These are phyloP conservation scores for Lepidostoma basale DNA, from an alignment of 1,140 invertebrate species.

Conservation along the genomic window DNA sequence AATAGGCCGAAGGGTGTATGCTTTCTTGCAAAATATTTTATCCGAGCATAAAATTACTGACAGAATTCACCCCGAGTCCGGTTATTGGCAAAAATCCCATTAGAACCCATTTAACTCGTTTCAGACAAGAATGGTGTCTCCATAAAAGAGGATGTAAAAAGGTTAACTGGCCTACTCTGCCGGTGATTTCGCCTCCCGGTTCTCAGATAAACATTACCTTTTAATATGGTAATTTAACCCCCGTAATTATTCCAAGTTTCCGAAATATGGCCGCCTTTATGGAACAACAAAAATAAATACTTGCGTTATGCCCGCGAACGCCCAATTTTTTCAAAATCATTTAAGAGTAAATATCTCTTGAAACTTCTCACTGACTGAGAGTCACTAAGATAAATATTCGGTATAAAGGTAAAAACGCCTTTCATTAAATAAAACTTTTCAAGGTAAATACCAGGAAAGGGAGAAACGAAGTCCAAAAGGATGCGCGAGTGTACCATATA, in stretches of 20 bases:
- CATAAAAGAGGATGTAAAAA: constrained; percentile 15
- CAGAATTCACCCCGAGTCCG: neutral
- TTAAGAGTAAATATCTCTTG: neutral
- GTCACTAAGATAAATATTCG: too few relatives aligned
- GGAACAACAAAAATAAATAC: constrained; percentile 15
- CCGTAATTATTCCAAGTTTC: constrained; percentile 12
- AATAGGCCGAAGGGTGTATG: neutral
- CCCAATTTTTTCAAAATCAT: neutral
- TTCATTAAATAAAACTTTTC: too few relatives aligned
- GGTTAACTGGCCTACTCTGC: constrained; percentile 5
- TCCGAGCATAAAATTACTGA: constrained; percentile 3
- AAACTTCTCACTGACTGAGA: too few relatives aligned
- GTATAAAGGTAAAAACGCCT: too few relatives aligned
- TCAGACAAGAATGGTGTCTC: constrained; percentile 22
- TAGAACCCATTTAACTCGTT: constrained; percentile 21
- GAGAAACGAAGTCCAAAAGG: too few relatives aligned
- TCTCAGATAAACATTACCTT: constrained; percentile 25
- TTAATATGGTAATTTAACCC: constrained; percentile 25
- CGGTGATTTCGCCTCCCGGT: constrained; percentile 8
- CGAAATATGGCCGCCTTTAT: constrained; percentile 9
- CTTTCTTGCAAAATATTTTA: constrained; percentile 1
- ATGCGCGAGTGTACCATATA: too few relatives aligned
- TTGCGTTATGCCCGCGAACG: neutral
- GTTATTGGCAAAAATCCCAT: constrained; percentile 20
- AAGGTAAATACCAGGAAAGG: too few relatives aligned